Evolutionary conservation across 2,888 invertebrate species (phyloP).

Genomic region (Venustoraphidia nigricollis): DNA sequence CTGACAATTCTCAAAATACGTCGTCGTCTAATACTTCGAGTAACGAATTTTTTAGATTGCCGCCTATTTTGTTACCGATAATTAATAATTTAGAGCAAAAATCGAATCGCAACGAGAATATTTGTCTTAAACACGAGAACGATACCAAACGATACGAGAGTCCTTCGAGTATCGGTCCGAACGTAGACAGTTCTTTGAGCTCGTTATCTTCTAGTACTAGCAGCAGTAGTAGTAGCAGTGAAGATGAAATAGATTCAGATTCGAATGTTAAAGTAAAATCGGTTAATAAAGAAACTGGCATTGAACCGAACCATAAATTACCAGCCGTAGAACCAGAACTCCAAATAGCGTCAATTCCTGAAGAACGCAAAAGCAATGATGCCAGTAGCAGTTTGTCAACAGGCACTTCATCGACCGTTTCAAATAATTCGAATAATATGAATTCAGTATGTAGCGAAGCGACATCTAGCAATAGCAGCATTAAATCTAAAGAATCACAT

Average conservation of each 20-base stretch:
- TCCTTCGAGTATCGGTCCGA: conserved; percentile 53
- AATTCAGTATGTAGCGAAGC: conserved; percentile 11
- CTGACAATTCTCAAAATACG: conserved; percentile 42
- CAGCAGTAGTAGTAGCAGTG: conserved; percentile 28
- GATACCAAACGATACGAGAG: conserved; percentile 39
- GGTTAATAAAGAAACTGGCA: conserved; percentile 13
- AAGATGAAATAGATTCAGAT: conserved; percentile 32
- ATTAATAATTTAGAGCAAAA: conserved; percentile 42
- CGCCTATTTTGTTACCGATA: conserved; percentile 55
- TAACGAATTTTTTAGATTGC: conserved; percentile 43
- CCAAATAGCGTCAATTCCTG: conserved; percentile 6
- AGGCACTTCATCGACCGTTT: conserved; percentile 11
- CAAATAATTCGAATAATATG: conserved; percentile 1
- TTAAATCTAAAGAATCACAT: conserved; percentile 6
- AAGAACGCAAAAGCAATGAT: conserved; percentile 10
- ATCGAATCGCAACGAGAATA: conserved; percentile 11
- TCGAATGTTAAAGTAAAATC: conserved; percentile 24
- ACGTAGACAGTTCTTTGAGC: conserved; percentile 46
- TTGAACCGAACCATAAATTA: conserved; percentile 27
- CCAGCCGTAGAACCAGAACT: conserved; percentile 7
- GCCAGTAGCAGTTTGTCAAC: conserved; percentile 16
- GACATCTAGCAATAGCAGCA: conserved; percentile 8
- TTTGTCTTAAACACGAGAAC: conserved; percentile 11
- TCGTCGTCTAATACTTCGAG: conserved; percentile 29
- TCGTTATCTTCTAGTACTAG: conserved; percentile 17